Base-by-base conservation (phyloP, 2,888 invertebrate species). In the Caenorhabditis afra region DNA sequence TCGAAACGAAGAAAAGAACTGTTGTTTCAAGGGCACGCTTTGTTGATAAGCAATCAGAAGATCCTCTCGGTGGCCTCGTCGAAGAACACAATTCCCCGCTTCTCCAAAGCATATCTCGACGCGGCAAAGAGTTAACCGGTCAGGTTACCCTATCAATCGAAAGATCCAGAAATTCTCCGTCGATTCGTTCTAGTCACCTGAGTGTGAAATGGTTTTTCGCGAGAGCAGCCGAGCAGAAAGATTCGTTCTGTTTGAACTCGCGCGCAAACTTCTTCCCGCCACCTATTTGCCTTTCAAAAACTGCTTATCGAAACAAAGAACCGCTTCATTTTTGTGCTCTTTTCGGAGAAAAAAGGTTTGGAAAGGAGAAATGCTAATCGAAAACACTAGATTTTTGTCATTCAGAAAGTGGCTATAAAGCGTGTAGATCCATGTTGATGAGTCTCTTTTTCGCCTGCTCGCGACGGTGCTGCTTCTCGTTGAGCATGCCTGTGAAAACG, bases 401-500 rank as follows among this genome's bases (percentile, higher is more conserved):
- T 29, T 29, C 29, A 7, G 29, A 5, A 7, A 29, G 29, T 20
- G n/a, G n/a, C n/a, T 65, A 66, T 29, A 57, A 49, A 47, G 66
- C 39, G 16, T 61, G 44, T 2, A 20, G 44, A 35, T 59, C 44
- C 29, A 70, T 35, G 20, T 45, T 64, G 52, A 71, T 70, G 14
- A 77, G 29, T 35, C 66, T 37, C 23, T 44, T 47, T 35, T 59
- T 77, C 1, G 70, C 77, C 22, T 20, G 14, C n/a, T 66, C 62
- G n/a, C 77, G 45, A 1, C 66, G 71, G 20, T 59, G 44, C 7
- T 66, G 58, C 5, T 50, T n/a, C 20, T 71, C 71, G 45, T 71
- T 78, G 12, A 71, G 35, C 49, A 55, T 66, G 29, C 70, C 76
- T 77, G n/a, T n/a, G 58, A 41, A 75, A 67, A 35, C 22, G 45